Evolutionary conservation across 2,113 vertebrate genomes (phyloP), one percentile per base, ranked within the genome.

Genomic region (Nycticebus coucang): DNA sequence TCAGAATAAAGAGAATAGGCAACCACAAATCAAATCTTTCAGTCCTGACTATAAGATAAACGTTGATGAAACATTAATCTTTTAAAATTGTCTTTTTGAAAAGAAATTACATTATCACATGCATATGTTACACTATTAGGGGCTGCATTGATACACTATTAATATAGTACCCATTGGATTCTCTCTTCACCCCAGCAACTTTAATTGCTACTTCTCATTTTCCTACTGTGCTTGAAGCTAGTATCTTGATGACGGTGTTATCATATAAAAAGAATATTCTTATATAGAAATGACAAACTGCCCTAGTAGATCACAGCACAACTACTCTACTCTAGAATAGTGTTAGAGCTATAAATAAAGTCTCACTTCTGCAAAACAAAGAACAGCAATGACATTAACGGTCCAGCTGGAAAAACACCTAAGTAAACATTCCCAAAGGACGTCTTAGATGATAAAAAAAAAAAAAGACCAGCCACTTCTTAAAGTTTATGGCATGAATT

Each of bases 1-100:
- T 92, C 18, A 84, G 18, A 93, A 87, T 77, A 89, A 89, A 66
- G 24, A 74, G 28, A 89, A 75, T 24, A 89, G 21, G n/a, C 50
- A 86, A 82, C 14, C 2, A 30, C n/a, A 78, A 83, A 96, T 92
- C 24, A 64, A 26, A 77, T 83, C 10, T 17, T 71, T 89, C 53
- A 17, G 4, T 85, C 24, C 64, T 84, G 64, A 91, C 50, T 88
- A 4, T 37, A 60, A 75, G 59, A 95, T 62, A 26, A 68, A 86
- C n/a, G 74, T 24, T 86, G 21, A 18, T 21, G 45, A 91, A 93
- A 92, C 68, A 87, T 97, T 95, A 82, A 88, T 97, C 88, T 91
- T 94, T 90, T 59, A 28, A 95, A 85, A 81, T 59, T 62, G 2
- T 68, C n/a, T 87, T 94, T 94, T 91, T 83, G 69, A 55, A 79